Evolutionary conservation across 2,888 invertebrate species (phyloP).

Genomic region (Spodoptera picta): DNA sequence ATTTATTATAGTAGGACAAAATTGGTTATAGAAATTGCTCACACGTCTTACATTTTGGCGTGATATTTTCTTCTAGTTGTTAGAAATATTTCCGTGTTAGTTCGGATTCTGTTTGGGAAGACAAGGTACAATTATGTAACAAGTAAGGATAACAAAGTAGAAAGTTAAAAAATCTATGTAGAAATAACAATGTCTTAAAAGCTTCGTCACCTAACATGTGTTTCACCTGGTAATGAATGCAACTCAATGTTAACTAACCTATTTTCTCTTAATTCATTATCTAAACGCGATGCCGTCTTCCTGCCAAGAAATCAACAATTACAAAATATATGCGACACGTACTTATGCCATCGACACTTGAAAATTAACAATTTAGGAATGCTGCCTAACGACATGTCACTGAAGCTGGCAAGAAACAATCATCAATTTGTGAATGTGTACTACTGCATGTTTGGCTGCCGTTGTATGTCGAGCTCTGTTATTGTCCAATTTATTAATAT

Average conservation of each 20-base stretch:
- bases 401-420: constrained; percentile 74
- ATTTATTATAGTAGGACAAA: constrained; percentile 22
- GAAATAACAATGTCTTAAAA: constrained; percentile 56
- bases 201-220: constrained; percentile 64
- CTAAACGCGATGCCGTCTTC: constrained; percentile 86
- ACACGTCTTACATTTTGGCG: constrained; percentile 86
- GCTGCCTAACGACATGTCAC: constrained; percentile 82
- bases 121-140: constrained; percentile 45
- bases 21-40: constrained; percentile 69
- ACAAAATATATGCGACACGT: constrained; percentile 64
- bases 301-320: constrained; percentile 79
- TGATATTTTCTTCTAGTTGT: constrained; percentile 66
- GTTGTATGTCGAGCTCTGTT: constrained; percentile 69
- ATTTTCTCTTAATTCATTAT: constrained; percentile 52
- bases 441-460: constrained; percentile 74
- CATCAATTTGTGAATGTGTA: constrained; percentile 82
- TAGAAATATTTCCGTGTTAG: constrained; percentile 47
- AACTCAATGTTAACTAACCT: constrained; percentile 63
- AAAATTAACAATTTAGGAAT: constrained; percentile 82
- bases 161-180: constrained; percentile 20
- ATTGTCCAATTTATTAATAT: constrained; percentile 62
- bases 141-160: constrained; percentile 48
- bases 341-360: constrained; percentile 75
- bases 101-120: constrained; percentile 48
- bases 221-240: constrained; percentile 34